Base-by-base conservation (phyloP, 2,797 vertebrate species). In the Rousettus madagascariensis region DNA sequence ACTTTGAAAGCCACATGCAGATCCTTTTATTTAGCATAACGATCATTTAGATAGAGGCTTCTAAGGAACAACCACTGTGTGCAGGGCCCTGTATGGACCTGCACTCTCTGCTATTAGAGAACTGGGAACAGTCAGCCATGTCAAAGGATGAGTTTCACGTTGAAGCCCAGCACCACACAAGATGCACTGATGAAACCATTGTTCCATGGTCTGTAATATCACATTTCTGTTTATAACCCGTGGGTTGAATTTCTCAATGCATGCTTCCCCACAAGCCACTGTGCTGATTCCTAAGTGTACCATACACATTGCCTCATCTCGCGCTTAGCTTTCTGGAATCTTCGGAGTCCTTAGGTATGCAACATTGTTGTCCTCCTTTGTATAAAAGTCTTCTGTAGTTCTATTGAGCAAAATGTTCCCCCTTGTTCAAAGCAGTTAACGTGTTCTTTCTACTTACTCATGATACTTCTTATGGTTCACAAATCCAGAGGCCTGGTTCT, bases 401-500 rank as follows among this genome's bases (percentile, higher is more conserved):
- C 78, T 33, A 0, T 1, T 3, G 51, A 3, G 49, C 26, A 30
- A 41, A 65, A 15, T 11, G 1, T 43, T 30, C 46, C 16, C 0
- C 51, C 36, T 11, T 2, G 0, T 82, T n/a, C 41, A 8, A 65
- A 65, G 77, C 7, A 16, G 63, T 41, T 69, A 75, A 53, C 19
- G 0, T 6, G 33, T 15, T 51, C 22, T 80, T 68, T 61, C 26
- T 63, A 0, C 86, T 94, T 61, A 26, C 2, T 38, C 83, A 20
- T 57, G 28, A 2, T 97, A 8, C 71, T 87, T 24, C 4, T 95
- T 86, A 7, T 30, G 78, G 20, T 84, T 92, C 78, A 2, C 79
- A 46, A 59, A 83, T 96, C 94, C 97, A 99, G 99, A 99, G 98
- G 99, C 99, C 92, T 99, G 99, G 99, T 99, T 99, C 98, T 98